Evolutionary conservation across 2,797 vertebrate species (phyloP).

Genomic region (Megaceryle alcyon): DNA sequence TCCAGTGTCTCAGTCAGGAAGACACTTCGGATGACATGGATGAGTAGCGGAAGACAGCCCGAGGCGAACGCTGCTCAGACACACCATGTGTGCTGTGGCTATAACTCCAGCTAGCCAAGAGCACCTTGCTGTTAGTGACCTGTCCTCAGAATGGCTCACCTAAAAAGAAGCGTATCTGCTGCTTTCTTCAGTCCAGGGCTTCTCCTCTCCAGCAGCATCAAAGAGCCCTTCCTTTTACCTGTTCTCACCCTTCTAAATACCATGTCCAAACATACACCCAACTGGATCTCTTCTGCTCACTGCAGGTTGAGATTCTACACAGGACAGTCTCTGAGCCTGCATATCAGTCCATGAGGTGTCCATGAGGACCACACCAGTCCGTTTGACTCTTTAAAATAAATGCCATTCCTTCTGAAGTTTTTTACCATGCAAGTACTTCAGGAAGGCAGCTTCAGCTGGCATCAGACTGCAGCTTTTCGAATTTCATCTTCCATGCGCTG

Average conservation of each 20-base stretch:
- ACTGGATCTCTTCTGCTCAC: background rate
- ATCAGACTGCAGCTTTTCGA: slow-evolving; percentile 65
- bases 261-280: background rate
- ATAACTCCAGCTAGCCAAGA: background rate
- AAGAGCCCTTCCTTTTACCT: background rate
- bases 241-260: background rate
- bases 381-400: background rate
- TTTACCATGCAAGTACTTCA: background rate
- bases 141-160: background rate
- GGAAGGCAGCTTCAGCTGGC: background rate
- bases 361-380: no score
- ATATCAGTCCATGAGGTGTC: background rate
- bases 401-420: background rate
- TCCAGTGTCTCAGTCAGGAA: slow-evolving; percentile 11
- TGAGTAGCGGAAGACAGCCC: background rate
- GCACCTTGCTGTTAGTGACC: background rate
- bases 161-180: background rate
- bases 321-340: background rate
- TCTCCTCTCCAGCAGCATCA: background rate
- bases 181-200: background rate
- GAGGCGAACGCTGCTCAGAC: background rate
- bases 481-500: slow-evolving; percentile 84
- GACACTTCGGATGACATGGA: background rate
- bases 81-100: background rate
- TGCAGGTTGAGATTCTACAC: fast-evolving